Evolutionary conservation across 2,888 invertebrate genomes (phyloP).

Genomic region (Dicyrtoma fusca): DNA sequence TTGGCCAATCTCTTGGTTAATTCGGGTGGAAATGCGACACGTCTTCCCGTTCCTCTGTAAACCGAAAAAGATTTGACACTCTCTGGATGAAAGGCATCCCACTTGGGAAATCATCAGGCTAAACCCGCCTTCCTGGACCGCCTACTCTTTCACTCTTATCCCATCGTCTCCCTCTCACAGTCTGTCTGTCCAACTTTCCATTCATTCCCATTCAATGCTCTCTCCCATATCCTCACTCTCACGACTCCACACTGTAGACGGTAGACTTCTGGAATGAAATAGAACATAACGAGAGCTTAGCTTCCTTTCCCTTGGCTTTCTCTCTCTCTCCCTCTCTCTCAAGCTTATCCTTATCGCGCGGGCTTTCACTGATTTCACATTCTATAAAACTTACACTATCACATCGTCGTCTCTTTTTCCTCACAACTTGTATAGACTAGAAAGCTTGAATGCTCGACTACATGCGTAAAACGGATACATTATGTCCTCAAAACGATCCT

Average conservation of each 20-base stretch:
- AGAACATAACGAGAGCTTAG: no score
- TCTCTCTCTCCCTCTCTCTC: no score
- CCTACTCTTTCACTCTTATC: conserved; percentile 33
- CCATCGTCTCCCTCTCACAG: conserved; percentile 42
- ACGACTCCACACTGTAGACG: no score
- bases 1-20: conserved; percentile 57
- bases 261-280: no score
- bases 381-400: no score
- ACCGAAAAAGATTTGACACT: conserved; percentile 56
- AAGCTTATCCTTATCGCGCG: no score
- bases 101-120: conserved; percentile 55
- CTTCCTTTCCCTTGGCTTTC: no score
- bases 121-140: conserved; percentile 47
- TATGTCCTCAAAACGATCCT: conserved; percentile 46
- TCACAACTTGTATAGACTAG: neutral
- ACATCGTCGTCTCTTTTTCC: no score
- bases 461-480: conserved; percentile 55
- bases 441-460: conserved; percentile 26
- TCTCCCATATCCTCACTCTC: neutral
- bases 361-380: no score
- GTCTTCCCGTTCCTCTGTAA: conserved; percentile 51
- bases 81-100: conserved; percentile 52
- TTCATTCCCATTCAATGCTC: neutral
- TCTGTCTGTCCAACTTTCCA: conserved; percentile 9
- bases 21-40: conserved; percentile 57